Evolutionary conservation across 2,113 vertebrate genomes (phyloP).

Genomic region (Cyanoramphus novaezelandiae): DNA sequence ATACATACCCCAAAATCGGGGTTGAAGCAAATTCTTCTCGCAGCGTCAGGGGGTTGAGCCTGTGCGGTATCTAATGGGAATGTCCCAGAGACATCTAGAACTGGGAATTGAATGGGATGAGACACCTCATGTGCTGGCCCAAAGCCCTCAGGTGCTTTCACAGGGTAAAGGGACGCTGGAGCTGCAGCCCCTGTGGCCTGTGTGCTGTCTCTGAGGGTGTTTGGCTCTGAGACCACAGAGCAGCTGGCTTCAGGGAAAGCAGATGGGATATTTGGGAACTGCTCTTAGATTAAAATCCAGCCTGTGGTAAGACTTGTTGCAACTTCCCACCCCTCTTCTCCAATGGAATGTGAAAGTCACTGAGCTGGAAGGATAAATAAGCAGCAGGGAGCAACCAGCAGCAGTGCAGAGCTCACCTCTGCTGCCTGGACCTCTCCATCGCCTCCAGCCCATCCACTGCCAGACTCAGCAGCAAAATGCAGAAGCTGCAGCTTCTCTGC

Average conservation of each 20-base stretch:
- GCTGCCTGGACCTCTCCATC: rapidly evolving
- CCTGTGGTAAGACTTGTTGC: neutral
- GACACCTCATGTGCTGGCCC: rapidly evolving
- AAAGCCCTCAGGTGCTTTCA: neutral
- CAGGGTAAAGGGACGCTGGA: neutral
- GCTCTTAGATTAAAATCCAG: neutral
- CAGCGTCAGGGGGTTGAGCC: neutral
- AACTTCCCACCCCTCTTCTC: neutral
- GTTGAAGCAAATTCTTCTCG: rapidly evolving
- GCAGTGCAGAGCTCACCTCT: neutral
- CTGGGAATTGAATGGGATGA: neutral
- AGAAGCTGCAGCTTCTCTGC: neutral
- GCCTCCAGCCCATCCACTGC: neutral
- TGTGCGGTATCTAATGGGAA: neutral
- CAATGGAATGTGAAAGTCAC: conserved; percentile 53
- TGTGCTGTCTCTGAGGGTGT: neutral
- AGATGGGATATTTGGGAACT: neutral
- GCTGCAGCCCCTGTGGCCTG: neutral
- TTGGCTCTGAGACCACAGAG: neutral
- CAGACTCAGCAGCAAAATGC: conserved; percentile 13
- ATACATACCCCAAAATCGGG: neutral
- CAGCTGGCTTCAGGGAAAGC: conserved; percentile 23
- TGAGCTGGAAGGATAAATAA: conserved; percentile 15
- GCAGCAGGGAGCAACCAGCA: neutral
- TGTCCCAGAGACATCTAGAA: rapidly evolving